Percentiles rank a stretch among this genome's conserved stretches.
Conservation (phyloP, 1,140 invertebrate genomes). For the Reticulitermes speratus region DNA sequence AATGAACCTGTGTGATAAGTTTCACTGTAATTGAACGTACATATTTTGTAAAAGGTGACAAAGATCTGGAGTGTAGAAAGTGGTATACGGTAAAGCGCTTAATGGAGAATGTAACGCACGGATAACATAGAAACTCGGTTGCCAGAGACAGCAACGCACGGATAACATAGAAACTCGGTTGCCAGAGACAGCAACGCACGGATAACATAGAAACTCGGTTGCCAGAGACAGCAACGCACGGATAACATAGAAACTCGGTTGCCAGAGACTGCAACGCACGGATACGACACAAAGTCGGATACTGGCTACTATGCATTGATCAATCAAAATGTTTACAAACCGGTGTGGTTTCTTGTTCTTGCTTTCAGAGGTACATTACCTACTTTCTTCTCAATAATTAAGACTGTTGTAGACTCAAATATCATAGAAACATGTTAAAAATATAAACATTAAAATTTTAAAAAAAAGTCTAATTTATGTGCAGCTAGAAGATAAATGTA, state of each 20-base stretch:
- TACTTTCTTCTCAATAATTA: background rate
- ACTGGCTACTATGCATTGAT: background rate
- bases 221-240: background rate
- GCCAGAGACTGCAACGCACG: background rate
- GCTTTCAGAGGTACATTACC: background rate
- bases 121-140: background rate
- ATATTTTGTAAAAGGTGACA: background rate
- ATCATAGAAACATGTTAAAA: background rate
- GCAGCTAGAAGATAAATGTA: background rate
- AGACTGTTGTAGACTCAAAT: background rate
- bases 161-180: background rate
- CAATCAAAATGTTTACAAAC: background rate
- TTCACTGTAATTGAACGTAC: background rate
- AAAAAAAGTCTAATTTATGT: background rate
- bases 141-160: background rate
- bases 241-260: background rate
- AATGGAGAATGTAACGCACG: background rate
- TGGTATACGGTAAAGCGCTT: background rate
- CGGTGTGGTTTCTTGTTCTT: background rate
- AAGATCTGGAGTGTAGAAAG: background rate
- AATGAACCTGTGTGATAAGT: background rate
- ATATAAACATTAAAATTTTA: background rate
- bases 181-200: background rate
- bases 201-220: background rate
- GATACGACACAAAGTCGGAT: background rate